phyloP scores from a whole-genome alignment of 2,113 vertebrate species.

The Tachycineta bicolor region DNA sequence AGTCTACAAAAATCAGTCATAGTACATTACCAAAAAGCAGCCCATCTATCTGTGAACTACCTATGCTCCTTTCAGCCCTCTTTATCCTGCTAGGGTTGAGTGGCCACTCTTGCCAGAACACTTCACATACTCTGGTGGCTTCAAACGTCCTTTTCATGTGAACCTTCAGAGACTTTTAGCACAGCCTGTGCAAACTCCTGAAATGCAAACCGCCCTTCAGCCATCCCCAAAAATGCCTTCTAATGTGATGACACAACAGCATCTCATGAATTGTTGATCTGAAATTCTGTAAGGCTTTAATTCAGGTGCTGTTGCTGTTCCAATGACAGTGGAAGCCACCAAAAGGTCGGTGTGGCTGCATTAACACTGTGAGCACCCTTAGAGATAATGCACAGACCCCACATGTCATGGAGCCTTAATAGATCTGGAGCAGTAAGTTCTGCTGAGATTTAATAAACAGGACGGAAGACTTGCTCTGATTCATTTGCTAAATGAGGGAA shows the following conservation, averaged over 20 bases:
- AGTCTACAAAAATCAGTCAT: background rate
- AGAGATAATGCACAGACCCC: background rate
- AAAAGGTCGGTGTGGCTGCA: background rate
- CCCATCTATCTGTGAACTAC: background rate
- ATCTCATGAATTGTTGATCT: background rate
- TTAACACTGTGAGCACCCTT: background rate
- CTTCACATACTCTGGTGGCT: background rate
- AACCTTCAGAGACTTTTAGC: background rate
- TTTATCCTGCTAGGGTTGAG: background rate
- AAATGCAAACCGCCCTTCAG: conserved; percentile 15
- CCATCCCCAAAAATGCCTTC: background rate
- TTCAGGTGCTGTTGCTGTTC: background rate
- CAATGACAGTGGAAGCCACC: background rate
- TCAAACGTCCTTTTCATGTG: background rate
- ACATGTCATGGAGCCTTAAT: background rate
- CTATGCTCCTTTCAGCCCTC: background rate
- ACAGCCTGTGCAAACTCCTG: background rate
- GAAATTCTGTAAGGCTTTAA: background rate
- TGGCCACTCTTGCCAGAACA: background rate
- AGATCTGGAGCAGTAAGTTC: background rate
- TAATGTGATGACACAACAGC: background rate
- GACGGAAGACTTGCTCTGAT: background rate
- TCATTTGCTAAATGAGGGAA: background rate
- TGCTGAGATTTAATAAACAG: background rate
- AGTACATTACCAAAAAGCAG: background rate